A percentile compares a stretch with the other conserved stretches of the same genome.
phyloP scores from a whole-genome alignment of 2,888 invertebrate species.

The Anagyrus pseudococci region DNA sequence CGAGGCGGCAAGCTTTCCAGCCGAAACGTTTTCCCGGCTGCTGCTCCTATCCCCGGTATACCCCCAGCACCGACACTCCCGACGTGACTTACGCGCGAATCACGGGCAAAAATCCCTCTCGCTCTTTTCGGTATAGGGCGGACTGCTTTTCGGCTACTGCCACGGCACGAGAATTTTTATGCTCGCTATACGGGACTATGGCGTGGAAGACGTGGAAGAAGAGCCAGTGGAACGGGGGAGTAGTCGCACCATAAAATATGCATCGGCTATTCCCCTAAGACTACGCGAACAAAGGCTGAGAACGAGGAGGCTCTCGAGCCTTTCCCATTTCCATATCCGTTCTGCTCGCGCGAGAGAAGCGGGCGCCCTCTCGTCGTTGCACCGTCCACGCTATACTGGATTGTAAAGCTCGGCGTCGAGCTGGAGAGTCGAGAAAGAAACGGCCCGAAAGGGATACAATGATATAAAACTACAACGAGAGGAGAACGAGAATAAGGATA shows the following conservation, averaged over 20 bases:
- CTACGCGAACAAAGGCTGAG: constrained; percentile 46
- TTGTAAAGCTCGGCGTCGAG: constrained; percentile 15
- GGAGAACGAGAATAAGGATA: constrained; percentile 16
- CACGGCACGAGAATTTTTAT: too few species aligned
- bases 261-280: constrained; percentile 51
- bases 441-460: constrained; percentile 1
- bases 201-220: constrained; percentile 14
- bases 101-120: constrained; percentile 4
- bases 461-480: constrained; percentile 5
- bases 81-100: constrained; percentile 37
- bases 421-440: background rate
- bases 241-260: constrained; percentile 52
- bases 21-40: too few species aligned
- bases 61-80: too few species aligned
- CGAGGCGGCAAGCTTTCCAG: background rate
- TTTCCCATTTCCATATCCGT: constrained; percentile 53
- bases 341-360: constrained; percentile 35
- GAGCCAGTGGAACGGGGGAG: constrained; percentile 33
- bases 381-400: background rate
- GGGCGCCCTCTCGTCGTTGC: constrained; percentile 8
- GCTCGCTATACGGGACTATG: too few species aligned
- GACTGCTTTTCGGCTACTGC: background rate
- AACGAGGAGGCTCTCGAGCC: constrained; percentile 44
- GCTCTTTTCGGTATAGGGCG: too few species aligned
- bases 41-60: too few species aligned